phyloP scores from a whole-genome alignment of 1,140 invertebrate genomes.

The Pachypsylla venusta region DNA sequence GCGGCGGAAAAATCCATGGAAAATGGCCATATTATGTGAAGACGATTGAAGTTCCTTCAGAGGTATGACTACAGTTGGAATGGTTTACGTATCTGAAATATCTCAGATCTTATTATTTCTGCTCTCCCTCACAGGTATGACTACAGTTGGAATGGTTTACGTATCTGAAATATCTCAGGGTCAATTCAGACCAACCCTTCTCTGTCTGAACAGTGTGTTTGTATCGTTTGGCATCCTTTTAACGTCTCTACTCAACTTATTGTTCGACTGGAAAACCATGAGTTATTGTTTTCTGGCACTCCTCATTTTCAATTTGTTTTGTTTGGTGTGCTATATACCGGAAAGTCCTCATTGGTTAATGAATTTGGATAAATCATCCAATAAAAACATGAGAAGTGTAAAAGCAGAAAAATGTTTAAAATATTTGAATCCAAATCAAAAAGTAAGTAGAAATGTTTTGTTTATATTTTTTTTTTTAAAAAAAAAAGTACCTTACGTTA shows the following conservation, averaged over 20 bases:
- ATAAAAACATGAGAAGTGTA: conserved; percentile 19
- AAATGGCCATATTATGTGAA: too few relatives aligned
- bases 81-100: conserved; percentile 42
- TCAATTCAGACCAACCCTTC: conserved; percentile 35
- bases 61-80: conserved; percentile 35
- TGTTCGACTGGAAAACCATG: conserved; percentile 34
- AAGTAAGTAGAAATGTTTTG: too few relatives aligned
- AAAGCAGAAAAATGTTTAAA: conserved; percentile 30
- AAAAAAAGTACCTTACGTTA: too few relatives aligned
- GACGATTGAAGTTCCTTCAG: too few relatives aligned
- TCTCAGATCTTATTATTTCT: too few relatives aligned
- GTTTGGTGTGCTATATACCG: conserved; percentile 29
- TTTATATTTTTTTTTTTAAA: too few relatives aligned
- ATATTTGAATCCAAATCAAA: conserved; percentile 30
- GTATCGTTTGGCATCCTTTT: conserved; percentile 35
- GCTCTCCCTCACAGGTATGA: conserved; percentile 32
- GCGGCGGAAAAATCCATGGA: too few relatives aligned
- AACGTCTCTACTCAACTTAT: conserved; percentile 29
- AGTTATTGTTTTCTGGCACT: conserved; percentile 30
- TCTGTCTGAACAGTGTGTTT: conserved; percentile 38
- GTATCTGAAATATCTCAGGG: conserved; percentile 40
- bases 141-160: conserved; percentile 37
- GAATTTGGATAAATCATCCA: background rate
- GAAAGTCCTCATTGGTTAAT: conserved; percentile 43
- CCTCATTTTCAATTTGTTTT: background rate